A percentile compares a stretch with the other conserved stretches of the same genome.
Conservation (phyloP, 1,140 invertebrate genomes). For the Pomacea maculata region DNA sequence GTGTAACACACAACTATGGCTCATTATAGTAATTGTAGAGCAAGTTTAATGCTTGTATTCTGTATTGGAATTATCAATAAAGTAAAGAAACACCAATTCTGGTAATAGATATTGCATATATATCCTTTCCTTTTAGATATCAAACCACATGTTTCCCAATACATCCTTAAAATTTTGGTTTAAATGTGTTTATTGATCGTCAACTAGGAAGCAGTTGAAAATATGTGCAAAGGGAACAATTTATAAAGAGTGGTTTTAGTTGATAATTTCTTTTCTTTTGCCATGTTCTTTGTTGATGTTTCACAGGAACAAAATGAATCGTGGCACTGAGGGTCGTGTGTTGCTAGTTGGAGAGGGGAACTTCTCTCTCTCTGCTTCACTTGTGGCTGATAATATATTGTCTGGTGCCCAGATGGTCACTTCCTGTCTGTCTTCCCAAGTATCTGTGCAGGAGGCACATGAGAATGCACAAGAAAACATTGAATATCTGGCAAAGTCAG, state of each 20-base stretch:
- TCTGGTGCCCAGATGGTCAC: constrained; percentile 42
- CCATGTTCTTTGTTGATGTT: background rate
- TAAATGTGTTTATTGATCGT: background rate
- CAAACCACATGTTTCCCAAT: background rate
- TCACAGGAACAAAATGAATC: constrained; percentile 29
- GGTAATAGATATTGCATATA: background rate
- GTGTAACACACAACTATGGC: too few relatives aligned
- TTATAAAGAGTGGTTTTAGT: too few relatives aligned
- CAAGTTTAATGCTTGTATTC: too few relatives aligned
- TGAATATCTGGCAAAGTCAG: constrained; percentile 41
- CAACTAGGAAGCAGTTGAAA: background rate
- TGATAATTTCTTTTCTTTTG: background rate
- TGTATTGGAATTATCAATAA: too few relatives aligned
- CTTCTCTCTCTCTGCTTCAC: constrained; percentile 70
- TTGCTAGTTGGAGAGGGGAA: constrained; percentile 71
- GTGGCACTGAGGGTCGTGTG: constrained; percentile 31
- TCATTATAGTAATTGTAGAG: too few relatives aligned
- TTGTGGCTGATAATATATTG: constrained; percentile 48
- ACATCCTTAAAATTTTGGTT: background rate
- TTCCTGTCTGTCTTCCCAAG: constrained; percentile 54
- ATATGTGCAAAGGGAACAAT: background rate
- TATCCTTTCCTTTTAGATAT: background rate
- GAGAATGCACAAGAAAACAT: constrained; percentile 48
- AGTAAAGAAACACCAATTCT: too few relatives aligned
- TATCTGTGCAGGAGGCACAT: constrained; percentile 49